Evolutionary conservation across 2,113 vertebrate genomes (phyloP), one percentile per base, ranked within the genome.

Genomic region (Ophiodon elongatus): DNA sequence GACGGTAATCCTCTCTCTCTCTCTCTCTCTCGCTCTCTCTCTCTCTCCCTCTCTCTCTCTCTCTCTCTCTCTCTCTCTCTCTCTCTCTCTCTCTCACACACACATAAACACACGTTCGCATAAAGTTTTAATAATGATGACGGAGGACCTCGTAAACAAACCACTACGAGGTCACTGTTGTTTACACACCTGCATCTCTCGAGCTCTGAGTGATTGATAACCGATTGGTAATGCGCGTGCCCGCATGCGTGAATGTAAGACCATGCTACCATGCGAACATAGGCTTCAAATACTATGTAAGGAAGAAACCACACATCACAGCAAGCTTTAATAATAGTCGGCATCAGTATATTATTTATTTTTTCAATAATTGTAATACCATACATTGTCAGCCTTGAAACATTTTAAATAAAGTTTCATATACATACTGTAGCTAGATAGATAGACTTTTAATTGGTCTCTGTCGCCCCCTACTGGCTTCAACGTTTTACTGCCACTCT

Each of bases 161-260:
- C 13, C 25, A 39, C 15, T 29, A 15, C 29, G 25, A 71, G 69
- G 15, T 31, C 56, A 2, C 14, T 47, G 27, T 6, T 91, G 79
- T 82, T 71, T 43, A 50, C 85, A 57, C 87, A 87, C 80, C 80
- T 89, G 80, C 85, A 33, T 57, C 7, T 66, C 52, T 57, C 11
- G 8, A 19, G 15, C 1, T 25, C 37, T 33, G 8, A 14, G 23
- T 37, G 14, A 41, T 29, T 23, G 50, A 3, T 43, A 4, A 39
- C 3, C 6, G 14, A 52, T 21, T 39, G 27, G 3, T 63, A 2
- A 8, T 39, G 78, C 78, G 43, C 33, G 59, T 56, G 45, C 33
- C 15, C 13, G 10, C 35, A 37, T 41, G 8, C 39, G 39, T 41
- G 8, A 9, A 41, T 41, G 39, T 41, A 41, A 41, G 10, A 41